Evolutionary conservation across 2,113 vertebrate genomes (phyloP).

Genomic region (Amazona guildingii): DNA sequence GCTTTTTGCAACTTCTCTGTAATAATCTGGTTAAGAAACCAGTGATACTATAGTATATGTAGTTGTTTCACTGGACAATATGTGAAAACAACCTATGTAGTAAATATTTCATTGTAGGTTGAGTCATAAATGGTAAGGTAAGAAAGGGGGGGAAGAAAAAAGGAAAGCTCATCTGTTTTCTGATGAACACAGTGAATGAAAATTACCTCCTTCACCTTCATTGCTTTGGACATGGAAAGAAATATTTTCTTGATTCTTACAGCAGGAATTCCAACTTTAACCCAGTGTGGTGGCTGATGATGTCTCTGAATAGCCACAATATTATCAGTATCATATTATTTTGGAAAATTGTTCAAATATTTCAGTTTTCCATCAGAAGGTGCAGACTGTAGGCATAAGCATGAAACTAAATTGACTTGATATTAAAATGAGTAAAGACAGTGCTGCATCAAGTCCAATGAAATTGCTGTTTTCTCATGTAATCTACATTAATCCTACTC

Average conservation of each 20-base stretch:
- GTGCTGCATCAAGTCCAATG: not conserved
- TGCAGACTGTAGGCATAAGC: not conserved
- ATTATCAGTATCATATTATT: not conserved
- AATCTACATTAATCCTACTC: not conserved
- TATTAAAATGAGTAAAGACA: slow-evolving; percentile 38
- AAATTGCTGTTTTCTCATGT: slow-evolving; percentile 1
- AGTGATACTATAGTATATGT: not conserved
- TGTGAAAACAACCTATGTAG: not conserved
- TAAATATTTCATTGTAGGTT: not conserved
- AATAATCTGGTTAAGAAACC: slow-evolving; percentile 12
- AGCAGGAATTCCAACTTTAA: slow-evolving; percentile 1
- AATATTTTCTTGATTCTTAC: not conserved
- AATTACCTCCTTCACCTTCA: not conserved
- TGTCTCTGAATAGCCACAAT: not conserved
- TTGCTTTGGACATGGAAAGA: not conserved
- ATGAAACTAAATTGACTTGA: not conserved
- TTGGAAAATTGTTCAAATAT: slow-evolving; percentile 8
- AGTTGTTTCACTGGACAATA: not conserved
- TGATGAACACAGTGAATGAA: not conserved
- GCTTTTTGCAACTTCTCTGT: not conserved
- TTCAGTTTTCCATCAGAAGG: slow-evolving; percentile 1
- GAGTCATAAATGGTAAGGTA: not conserved
- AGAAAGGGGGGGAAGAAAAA: not conserved
- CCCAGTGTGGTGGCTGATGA: not conserved
- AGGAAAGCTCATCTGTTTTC: not conserved